Evolutionary conservation across 2,797 vertebrate genomes (phyloP), one percentile per base, ranked within the genome.

Genomic region (Micromesistius poutassou): DNA sequence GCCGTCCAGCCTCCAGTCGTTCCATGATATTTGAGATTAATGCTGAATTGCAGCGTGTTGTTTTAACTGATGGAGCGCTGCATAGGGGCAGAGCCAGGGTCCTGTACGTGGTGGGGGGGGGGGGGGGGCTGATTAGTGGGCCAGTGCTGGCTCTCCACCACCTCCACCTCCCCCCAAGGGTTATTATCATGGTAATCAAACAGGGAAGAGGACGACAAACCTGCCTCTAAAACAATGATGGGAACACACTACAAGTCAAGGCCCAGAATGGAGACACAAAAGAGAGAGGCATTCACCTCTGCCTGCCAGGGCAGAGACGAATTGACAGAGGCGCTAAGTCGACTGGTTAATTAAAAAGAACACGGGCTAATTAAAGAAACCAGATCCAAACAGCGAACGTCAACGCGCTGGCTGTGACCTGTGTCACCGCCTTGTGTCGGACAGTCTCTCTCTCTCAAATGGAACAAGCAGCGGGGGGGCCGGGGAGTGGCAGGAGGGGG

Each of bases 161-260:
- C 76, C 74, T 73, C 74, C 71, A 9, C 73, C 38, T n/a, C 72
- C 35, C 84, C 81, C 82, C 80, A 73, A 46, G 50, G 84, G 84
- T 87, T 83, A 92, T 93, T 92, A 92, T 94, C 90, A 93, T 93
- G 93, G 87, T 93, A 94, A 94, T 94, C 84, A 85, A 74, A 77
- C 76, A 76, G 71, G 81, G 73, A 76, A 66, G 72, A 66, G 14
- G 80, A 80, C 75, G 88, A 88, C 88, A 87, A 73, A 87, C 38
- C 85, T 89, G 82, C 80, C 72, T 36, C 83, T 83, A 86, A 91
- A 91, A 85, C 75, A 83, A 88, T 83, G 89, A 89, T 85, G 78
- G 83, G 82, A 86, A 82, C 80, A 77, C 40, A 75, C 25, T 82
- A 90, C 75, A 10, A 38, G 8, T 85, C 83, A 77, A 78, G 84